These are phyloP conservation scores for Thermophis baileyi DNA, from an alignment of 2,113 vertebrate genomes.

Conservation along the genomic window DNA sequence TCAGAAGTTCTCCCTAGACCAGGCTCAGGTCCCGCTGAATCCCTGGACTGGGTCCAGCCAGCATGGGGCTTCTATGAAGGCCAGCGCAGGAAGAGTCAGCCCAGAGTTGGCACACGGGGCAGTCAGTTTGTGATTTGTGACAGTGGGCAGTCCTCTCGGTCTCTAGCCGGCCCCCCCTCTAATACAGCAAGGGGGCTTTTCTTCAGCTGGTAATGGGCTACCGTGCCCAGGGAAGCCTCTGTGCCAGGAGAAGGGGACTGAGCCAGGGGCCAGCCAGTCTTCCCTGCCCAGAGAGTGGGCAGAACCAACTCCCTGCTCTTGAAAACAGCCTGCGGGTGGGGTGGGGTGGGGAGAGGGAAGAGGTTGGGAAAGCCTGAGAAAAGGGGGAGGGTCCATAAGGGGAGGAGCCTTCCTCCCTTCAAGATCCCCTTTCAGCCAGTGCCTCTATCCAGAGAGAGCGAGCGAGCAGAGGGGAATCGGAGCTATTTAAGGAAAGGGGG, in stretches of 20 bases:
- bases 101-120: not conserved
- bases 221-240: not conserved
- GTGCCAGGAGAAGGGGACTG: not conserved
- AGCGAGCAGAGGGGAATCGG: not conserved
- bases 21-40: not conserved
- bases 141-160: not conserved
- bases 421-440: not conserved
- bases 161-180: not conserved
- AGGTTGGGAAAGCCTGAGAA: not conserved
- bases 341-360: not conserved
- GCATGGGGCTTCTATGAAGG: not conserved
- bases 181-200: not conserved
- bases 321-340: not conserved
- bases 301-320: not conserved
- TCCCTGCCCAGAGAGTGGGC: not conserved
- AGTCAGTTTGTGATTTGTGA: not conserved
- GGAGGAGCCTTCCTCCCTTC: not conserved
- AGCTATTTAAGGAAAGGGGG: not conserved
- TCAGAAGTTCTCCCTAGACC: not conserved
- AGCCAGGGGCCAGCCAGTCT: not conserved
- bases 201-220: not conserved
- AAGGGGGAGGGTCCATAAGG: not conserved
- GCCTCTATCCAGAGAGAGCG: not conserved
- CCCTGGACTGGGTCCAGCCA: not conserved
- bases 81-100: not conserved